phyloP scores from a whole-genome alignment of 2,888 invertebrate genomes.

The Noctua fimbriata region DNA sequence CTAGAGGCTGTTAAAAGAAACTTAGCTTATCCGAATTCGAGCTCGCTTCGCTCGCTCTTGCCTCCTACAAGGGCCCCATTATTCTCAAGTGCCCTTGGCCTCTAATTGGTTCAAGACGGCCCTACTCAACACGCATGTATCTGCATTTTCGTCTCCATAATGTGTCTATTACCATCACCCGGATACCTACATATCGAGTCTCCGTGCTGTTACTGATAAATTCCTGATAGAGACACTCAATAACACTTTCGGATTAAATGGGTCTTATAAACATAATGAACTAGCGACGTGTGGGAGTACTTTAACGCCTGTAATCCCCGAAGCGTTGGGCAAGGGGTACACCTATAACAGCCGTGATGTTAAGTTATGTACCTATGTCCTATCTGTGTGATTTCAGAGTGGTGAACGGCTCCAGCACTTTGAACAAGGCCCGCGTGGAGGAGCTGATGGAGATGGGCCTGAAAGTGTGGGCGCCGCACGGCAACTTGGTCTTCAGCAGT shows the following conservation, averaged over 20 bases:
- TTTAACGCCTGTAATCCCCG: not conserved
- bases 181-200: not conserved
- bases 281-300: not conserved
- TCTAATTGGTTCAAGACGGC: too few relatives aligned
- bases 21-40: too few relatives aligned
- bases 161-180: not conserved
- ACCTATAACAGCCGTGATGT: not conserved
- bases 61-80: too few relatives aligned
- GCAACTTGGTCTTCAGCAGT: constrained; percentile 90
- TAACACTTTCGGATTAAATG: too few relatives aligned
- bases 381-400: constrained; percentile 87
- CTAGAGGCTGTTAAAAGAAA: too few relatives aligned
- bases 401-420: constrained; percentile 92
- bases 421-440: constrained; percentile 89
- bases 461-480: constrained; percentile 92
- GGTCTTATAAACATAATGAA: not conserved
- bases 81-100: too few relatives aligned
- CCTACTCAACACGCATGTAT: too few relatives aligned
- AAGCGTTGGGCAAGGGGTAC: not conserved
- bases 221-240: not conserved
- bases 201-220: not conserved
- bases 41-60: too few relatives aligned
- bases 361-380: not conserved
- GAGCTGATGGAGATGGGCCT: constrained; percentile 91
- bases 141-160: too few relatives aligned